phyloP scores from a whole-genome alignment of 1,140 invertebrate genomes.

The fruit fly (Drosophila melanogaster) region Release_6_plus_ISO1_MT NC_004354.4:3102001-3102500 shows the following conservation, averaged over 20 bases:
- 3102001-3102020: slow-evolving; percentile 8
- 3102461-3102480: slow-evolving; percentile 55
- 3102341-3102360: slow-evolving; percentile 55
- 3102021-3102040: accelerated
- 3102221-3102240: slow-evolving; percentile 18
- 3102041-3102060: not conserved
- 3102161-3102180: slow-evolving; percentile 9
- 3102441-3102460: not conserved
- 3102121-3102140: too few relatives aligned
- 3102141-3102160: not conserved
- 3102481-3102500: slow-evolving; percentile 42
- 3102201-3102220: slow-evolving; percentile 22
- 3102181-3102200: slow-evolving; percentile 4
- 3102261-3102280: slow-evolving; percentile 45
- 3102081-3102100: not conserved
- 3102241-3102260: slow-evolving; percentile 33
- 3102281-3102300: slow-evolving; percentile 44
- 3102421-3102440: slow-evolving; percentile 5
- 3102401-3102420: slow-evolving; percentile 7
- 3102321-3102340: slow-evolving; percentile 57
- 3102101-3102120: too few relatives aligned
- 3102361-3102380: slow-evolving; percentile 55
- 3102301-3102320: slow-evolving; percentile 45
- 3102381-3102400: slow-evolving; percentile 52
- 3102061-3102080: not conserved